A percentile compares a stretch with the other conserved stretches of the same genome.
phyloP scores from a whole-genome alignment of 1,140 invertebrate genomes.

The Augochlora pura region DNA sequence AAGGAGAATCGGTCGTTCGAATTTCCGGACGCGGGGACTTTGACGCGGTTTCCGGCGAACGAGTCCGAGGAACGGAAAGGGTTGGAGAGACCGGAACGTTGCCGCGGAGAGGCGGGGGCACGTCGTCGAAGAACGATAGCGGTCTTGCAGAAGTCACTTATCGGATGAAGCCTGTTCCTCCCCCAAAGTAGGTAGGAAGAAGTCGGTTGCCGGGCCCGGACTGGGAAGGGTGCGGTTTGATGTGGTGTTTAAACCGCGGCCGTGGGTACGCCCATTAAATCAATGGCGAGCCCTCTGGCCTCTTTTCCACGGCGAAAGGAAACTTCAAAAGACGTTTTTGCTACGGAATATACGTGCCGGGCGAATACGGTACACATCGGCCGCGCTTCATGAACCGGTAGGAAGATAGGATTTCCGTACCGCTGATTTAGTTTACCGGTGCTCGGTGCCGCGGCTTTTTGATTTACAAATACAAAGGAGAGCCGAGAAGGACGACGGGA shows the following conservation, averaged over 20 bases:
- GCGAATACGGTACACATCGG: slow-evolving; percentile 36
- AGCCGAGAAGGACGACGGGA: neutral
- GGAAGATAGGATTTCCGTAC: slow-evolving; percentile 31
- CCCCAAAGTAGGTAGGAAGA: slow-evolving; percentile 32
- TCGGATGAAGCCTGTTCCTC: slow-evolving; percentile 46
- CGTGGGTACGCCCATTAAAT: slow-evolving; percentile 59
- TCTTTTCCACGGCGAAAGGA: slow-evolving; percentile 32
- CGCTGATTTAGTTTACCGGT: slow-evolving; percentile 30
- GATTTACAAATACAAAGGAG: slow-evolving; percentile 30
- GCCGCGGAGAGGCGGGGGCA: neutral
- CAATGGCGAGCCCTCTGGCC: slow-evolving; percentile 41
- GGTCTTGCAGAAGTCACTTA: slow-evolving; percentile 51
- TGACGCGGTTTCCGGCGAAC: slow-evolving; percentile 43
- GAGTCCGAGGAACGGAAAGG: neutral
- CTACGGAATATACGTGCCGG: slow-evolving; percentile 23
- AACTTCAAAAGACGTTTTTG: slow-evolving; percentile 65
- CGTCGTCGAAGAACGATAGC: slow-evolving; percentile 28
- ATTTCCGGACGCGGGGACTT: slow-evolving; percentile 31
- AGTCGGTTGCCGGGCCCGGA: no score
- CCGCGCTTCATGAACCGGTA: slow-evolving; percentile 45
- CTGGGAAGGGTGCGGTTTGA: slow-evolving; percentile 50
- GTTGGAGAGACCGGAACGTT: neutral
- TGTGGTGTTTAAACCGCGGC: slow-evolving; percentile 60
- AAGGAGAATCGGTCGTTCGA: slow-evolving; percentile 21
- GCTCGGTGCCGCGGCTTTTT: slow-evolving; percentile 11